Base-by-base conservation (phyloP, 2,113 vertebrate species). In the Oreochromis niloticus region DNA sequence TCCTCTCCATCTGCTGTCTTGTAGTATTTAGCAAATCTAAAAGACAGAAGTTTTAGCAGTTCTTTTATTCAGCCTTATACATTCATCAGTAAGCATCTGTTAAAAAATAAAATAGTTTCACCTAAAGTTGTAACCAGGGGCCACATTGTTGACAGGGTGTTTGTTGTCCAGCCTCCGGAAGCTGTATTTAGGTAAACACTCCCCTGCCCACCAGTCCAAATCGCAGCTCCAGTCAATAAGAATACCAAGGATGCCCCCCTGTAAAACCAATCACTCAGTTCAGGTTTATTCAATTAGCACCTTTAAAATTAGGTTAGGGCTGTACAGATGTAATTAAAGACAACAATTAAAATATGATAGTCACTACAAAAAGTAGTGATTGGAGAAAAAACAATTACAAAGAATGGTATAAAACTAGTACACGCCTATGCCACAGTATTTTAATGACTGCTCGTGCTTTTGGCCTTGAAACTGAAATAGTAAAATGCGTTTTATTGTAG, bases 81-180 rank as follows among this genome's bases (percentile, higher is more conserved):
- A 71, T 56, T 14, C 30, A 32, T 61, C 8, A 56, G 24, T 30
- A 54, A n/a, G 6, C 1, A 1, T 71, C 19, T 46, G 13, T 68
- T 27, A 7, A 24, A 27, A 4, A 6, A 7, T 30, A 27, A 52
- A 75, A 4, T 50, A 19, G 1, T 8, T 1, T 36, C 88, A 98
- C 98, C 98, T 97, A 95, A 98, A 98, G 91, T 98, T 98, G 93
- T 97, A 98, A 88, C 98, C 98, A 1, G 97, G 97, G 0, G 98
- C 97, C 50, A 98, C 95, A 0, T 96, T 97, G 87, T 97, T 96
- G 36, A 87, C 84, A 1, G 85, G 7, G 57, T 96, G 90, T 84
- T 95, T 97, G 90, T 91, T 97, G 94, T 98, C 98, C 0, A 98
- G 96, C 81, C 97, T 96, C 2, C 94, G 95, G 94, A 98, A 98